Evolutionary conservation across 1,140 invertebrate species (phyloP), one percentile per base, ranked within the genome.

Genomic region (Drosophila athabasca): DNA sequence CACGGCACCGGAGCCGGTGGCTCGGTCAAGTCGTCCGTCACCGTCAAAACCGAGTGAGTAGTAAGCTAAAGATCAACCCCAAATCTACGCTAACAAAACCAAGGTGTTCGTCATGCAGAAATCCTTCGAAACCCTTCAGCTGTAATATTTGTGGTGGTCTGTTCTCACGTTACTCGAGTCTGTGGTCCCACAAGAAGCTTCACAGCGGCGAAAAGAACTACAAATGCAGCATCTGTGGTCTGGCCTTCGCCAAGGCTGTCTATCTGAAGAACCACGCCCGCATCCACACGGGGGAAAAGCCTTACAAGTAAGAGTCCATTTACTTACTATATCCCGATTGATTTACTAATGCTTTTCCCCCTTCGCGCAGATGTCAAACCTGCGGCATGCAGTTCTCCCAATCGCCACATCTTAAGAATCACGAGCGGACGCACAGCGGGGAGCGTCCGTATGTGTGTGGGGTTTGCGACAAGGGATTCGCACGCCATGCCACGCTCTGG

Each of bases 361-460:
- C 22, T 64, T 22, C 71, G 65, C 31, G 69, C 71, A 94, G 93
- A 91, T 97, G 96, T 93, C 94, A 95, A 79, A 96, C 96, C 29
- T 97, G 96, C 90, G 96, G 96, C 45, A 97, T 97, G 95, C 95
- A 96, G 88, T 97, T 97, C 88, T 96, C 95, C 3, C 96, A 97
- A 82, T 96, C 96, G 67, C 97, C 97, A 15, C 96, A 98, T 93
- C 93, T 99, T 22, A 98, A 97, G 81, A 97, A 98, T 88, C 98
- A 98, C 82, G 97, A 98, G 89, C 94, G 97, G 81, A 97, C 97
- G 60, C 97, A 98, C 91, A 97, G 96, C 31, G 97, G 95, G 6
- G 97, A 98, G 91, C 94, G 97, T 70, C 97, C 97, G 0, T 98
- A 97, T 92, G 96, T 97, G 54, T 98, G 97, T 92, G 96, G 97